These are phyloP conservation scores for Etheostoma perlongum DNA, from an alignment of 2,797 vertebrate species.

Conservation along the genomic window DNA sequence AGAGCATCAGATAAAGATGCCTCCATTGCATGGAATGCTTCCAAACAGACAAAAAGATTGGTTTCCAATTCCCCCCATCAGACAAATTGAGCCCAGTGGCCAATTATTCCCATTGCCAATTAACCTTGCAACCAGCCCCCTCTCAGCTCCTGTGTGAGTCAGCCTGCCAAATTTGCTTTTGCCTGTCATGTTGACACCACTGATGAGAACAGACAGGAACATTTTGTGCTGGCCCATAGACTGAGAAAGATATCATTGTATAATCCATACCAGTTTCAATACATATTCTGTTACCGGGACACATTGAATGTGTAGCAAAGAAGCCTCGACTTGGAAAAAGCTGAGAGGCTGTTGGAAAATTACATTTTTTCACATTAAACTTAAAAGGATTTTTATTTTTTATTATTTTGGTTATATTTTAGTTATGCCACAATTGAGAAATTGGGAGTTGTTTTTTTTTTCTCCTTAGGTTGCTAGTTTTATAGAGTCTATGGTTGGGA, in stretches of 20 bases:
- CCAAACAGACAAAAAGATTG: constrained; percentile 77
- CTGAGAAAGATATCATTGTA: constrained; percentile 60
- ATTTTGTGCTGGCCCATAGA: constrained; percentile 46
- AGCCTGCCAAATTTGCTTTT: constrained; percentile 80
- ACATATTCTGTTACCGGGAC: constrained; percentile 3
- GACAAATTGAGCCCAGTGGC: constrained; percentile 83
- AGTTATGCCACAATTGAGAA: background rate
- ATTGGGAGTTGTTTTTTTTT: background rate
- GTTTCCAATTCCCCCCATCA: constrained; percentile 82
- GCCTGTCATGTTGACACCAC: constrained; percentile 70
- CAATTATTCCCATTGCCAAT: constrained; percentile 86
- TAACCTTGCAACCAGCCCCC: constrained; percentile 81
- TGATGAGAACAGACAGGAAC: constrained; percentile 82
- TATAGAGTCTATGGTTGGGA: too few relatives aligned
- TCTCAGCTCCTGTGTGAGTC: constrained; percentile 60
- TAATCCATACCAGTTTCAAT: constrained; percentile 39
- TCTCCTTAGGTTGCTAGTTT: too few relatives aligned
- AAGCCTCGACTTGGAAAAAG: background rate
- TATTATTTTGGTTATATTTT: background rate
- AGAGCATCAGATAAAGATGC: constrained; percentile 68
- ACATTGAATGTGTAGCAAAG: background rate
- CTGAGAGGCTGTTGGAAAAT: background rate
- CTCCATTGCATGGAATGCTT: constrained; percentile 66
- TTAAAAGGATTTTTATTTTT: background rate
- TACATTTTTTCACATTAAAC: background rate